Base-by-base conservation (phyloP, 2,888 invertebrate genomes). In the Volucella inanis region DNA sequence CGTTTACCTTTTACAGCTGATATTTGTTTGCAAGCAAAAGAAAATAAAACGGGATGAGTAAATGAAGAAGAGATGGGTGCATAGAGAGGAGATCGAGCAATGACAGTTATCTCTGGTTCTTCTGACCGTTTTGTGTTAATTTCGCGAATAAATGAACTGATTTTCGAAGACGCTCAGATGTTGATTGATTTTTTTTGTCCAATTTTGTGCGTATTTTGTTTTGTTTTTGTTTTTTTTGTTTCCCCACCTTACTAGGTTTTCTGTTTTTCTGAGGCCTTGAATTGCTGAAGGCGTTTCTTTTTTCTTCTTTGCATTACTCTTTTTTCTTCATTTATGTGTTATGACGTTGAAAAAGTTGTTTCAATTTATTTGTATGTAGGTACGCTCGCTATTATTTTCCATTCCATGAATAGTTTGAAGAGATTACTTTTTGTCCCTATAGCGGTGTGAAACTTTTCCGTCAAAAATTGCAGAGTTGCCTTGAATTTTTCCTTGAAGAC, bases 1-100 rank as follows among this genome's bases (percentile, higher is more conserved):
- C 59, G 67, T 72, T 82, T 77, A 84, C 79, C 75, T 68, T 84
- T 71, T 79, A 79, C 84, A 84, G 84, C 84, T 84, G 84, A 84
- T 84, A 71, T 84, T 79, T 84, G 79, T 84, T 84, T 84, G 79
- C 79, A 84, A 67, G 75, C 61, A 75, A 64, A 81, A 59, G 57
- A 52, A 49, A 49, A 59, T 9, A 41, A 15, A 50, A 43, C 22
- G 10, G 49, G 67, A 55, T 39, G 45, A 59, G 68, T 31, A 38
- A 12, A 47, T 8, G 47, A 39, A n/a, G 31, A 47, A 55, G 39
- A 18, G 49, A 39, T 31, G 12, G 31, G 31, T 6, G 31, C 31
- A 62, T 45, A 12, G 8, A 38, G 22, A 18, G 49, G 47, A 47
- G 47, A 18, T 31, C 31, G 72, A 68, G 67, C 75, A 68, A 52